Percentiles rank a stretch among this genome's conserved stretches.
phyloP scores from a whole-genome alignment of 1,140 invertebrate genomes.

The Euura saliciscinereae region DNA sequence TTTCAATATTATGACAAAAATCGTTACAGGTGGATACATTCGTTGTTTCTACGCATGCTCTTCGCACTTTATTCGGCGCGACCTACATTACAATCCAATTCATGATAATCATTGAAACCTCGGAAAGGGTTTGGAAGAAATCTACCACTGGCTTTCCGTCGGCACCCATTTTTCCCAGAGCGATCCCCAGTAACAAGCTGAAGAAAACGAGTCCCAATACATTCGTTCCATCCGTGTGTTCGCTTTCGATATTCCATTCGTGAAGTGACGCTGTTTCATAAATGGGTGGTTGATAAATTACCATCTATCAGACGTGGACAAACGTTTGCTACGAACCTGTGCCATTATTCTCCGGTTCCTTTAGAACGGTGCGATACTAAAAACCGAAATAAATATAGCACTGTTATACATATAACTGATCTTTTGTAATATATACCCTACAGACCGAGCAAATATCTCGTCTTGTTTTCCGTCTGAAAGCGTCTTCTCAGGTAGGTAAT shows the following conservation, averaged over 20 bases:
- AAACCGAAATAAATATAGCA: no score
- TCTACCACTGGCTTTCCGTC: conserved; percentile 59
- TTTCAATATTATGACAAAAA: background rate
- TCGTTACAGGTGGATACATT: no score
- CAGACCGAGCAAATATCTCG: no score
- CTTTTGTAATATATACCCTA: no score
- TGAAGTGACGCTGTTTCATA: conserved; percentile 38
- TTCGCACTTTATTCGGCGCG: background rate
- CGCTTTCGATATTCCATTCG: conserved; percentile 54
- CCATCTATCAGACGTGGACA: conserved; percentile 8
- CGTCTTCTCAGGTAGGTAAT: no score
- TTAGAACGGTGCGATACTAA: conserved; percentile 50
- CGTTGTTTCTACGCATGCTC: background rate
- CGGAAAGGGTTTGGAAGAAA: conserved; percentile 60
- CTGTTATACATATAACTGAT: no score
- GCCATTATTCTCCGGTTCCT: conserved; percentile 28
- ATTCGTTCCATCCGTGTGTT: conserved; percentile 59
- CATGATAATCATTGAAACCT: conserved; percentile 65
- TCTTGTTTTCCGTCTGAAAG: no score
- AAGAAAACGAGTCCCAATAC: conserved; percentile 66
- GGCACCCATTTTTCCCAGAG: conserved; percentile 57
- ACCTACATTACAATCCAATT: conserved; percentile 61
- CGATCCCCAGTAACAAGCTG: conserved; percentile 61
- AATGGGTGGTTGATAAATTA: background rate
- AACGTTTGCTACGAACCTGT: conserved; percentile 22